These are phyloP conservation scores for Drosophila insularis DNA, from an alignment of 1,140 invertebrate genomes.

Conservation along the genomic window DNA sequence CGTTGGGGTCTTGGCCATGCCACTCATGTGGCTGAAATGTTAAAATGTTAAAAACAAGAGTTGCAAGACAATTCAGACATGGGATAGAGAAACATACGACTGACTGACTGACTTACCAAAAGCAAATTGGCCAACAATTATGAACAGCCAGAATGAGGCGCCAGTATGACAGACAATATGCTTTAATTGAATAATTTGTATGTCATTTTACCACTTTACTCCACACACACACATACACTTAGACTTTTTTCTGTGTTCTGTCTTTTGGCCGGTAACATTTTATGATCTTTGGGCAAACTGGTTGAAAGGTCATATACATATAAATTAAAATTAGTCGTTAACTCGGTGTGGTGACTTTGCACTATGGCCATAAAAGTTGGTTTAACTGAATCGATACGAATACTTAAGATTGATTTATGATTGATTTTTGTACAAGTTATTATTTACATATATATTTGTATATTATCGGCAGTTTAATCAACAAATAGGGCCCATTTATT, in stretches of 20 bases:
- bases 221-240: neutral
- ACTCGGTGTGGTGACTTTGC: neutral
- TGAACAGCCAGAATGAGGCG: conserved; percentile 10
- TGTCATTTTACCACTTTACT: neutral
- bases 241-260: neutral
- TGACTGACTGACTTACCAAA: conserved; percentile 8
- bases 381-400: no score
- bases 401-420: no score
- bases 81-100: neutral
- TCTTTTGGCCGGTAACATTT: conserved; percentile 2
- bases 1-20: conserved; percentile 63
- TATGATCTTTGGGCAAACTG: neutral
- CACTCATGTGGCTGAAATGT: conserved; percentile 25
- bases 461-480: no score
- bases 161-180: conserved; percentile 9
- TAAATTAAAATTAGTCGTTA: neutral
- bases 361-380: neutral
- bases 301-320: neutral
- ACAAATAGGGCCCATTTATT: no score
- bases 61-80: conserved; percentile 34
- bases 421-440: no score
- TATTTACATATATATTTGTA: no score
- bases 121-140: conserved; percentile 18
- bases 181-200: conserved; percentile 19
- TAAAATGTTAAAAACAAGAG: conserved; percentile 6